Evolutionary conservation across 2,888 invertebrate genomes (phyloP), one percentile per base, ranked within the genome.

Genomic region (Melinaea menophilus): DNA sequence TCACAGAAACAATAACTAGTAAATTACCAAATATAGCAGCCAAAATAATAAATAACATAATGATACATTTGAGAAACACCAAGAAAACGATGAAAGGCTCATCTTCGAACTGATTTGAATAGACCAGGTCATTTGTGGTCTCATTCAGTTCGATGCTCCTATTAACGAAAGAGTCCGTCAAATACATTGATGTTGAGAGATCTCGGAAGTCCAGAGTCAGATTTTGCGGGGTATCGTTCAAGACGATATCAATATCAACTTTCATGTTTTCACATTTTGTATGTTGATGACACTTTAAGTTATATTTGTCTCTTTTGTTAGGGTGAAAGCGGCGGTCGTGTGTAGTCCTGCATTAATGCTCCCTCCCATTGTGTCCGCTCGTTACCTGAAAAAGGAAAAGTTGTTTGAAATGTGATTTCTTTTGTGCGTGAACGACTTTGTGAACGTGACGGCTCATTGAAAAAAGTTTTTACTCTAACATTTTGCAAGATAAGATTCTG

Each of bases 11-110:
- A 72, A 98, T 97, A 70, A 98, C 98, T 59, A 98, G 89, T 57
- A 97, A 88, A 81, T 98, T 98, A 56, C 98, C 98, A 73, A 97
- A 95, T 64, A 97, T 93, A 70, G 98, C 98, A 56, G 96, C 95
- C 58, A 97, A 82, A 69, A 98, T 98, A 68, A 98, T 97, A 75
- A 95, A 93, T 51, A 95, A 93, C 96, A 98, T 97, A 59, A 97
- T 95, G 34, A 95, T 91, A 69, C 94, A 93, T 91, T 96, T 96
- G 66, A 95, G 75, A 34, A 94, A 85, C 69, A 94, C 84, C 56
- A 94, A 72, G 66, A 94, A 86, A 48, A 93, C 90, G 58, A 93
- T 86, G 80, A 94, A 90, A 59, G 90, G 82, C 2, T 87, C 85
- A 47, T 86, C 85, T 58, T 79, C 71, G 59, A 88, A 89, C 56